A percentile compares a stretch with the other conserved stretches of the same genome.
These are phyloP conservation scores for Acrocephalus scirpaceus DNA, from an alignment of 2,797 vertebrate genomes.

Conservation along the genomic window DNA sequence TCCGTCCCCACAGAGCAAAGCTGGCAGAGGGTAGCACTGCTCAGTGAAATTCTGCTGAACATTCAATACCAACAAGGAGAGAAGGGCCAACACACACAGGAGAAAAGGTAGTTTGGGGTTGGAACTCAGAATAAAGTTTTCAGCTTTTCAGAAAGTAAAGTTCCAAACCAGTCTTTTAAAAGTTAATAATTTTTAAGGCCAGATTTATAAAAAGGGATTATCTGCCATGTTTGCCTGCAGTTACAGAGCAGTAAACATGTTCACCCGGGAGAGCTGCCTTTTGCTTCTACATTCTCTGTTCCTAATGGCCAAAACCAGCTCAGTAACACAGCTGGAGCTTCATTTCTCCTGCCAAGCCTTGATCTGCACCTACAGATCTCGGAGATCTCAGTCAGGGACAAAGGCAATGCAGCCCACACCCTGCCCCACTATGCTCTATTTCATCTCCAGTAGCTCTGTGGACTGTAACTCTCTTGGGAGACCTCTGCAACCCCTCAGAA, in stretches of 20 bases:
- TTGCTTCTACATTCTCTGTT: not conserved
- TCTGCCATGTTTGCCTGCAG: not conserved
- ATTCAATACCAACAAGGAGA: not conserved
- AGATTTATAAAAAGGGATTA: not conserved
- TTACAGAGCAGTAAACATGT: not conserved
- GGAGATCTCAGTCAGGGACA: not conserved
- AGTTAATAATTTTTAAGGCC: not conserved
- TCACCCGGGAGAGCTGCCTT: not conserved
- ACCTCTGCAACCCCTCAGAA: not conserved
- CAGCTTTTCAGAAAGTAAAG: not conserved
- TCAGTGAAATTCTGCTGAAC: not conserved
- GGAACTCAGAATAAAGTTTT: not conserved
- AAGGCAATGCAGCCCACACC: not conserved
- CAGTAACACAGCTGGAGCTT: constrained; percentile 15
- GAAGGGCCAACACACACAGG: not conserved
- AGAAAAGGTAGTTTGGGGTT: not conserved
- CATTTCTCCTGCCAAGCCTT: constrained; percentile 16
- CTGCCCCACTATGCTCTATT: not conserved
- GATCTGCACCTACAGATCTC: not conserved
- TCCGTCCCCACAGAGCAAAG: not conserved
- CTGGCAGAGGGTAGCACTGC: not conserved
- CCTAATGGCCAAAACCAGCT: constrained; percentile 2
- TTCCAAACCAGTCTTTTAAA: not conserved
- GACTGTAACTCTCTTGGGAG: not conserved
- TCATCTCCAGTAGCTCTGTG: not conserved